Conservation (phyloP, 1,140 invertebrate genomes). For the Brachionus rubens region DNA sequence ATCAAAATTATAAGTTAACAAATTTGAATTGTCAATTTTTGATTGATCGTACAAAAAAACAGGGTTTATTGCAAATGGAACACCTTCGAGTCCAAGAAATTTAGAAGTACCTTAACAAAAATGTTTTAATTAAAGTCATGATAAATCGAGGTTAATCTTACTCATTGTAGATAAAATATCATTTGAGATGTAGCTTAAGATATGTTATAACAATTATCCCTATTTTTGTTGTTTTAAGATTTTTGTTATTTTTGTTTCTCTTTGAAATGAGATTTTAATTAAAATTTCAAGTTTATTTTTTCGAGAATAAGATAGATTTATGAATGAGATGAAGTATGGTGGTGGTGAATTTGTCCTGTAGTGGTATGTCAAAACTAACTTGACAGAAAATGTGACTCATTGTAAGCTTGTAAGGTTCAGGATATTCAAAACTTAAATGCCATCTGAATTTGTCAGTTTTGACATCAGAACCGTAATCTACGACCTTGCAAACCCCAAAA, state of each 20-base stretch:
- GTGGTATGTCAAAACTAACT: no score
- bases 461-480: no score
- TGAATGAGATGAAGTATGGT: no score
- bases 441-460: no score
- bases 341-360: no score
- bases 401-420: no score
- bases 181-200: not conserved
- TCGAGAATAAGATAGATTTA: no score
- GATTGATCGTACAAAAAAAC: not conserved
- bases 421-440: no score
- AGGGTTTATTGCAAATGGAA: constrained; percentile 21
- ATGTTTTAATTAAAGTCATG: not conserved
- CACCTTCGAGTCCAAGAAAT: not conserved
- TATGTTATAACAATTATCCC: not conserved
- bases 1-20: not conserved
- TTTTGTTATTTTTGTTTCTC: no score
- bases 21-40: not conserved
- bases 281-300: constrained; percentile 4
- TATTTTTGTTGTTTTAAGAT: no score
- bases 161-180: constrained; percentile 2
- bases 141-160: not conserved
- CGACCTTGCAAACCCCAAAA: no score
- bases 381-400: no score
- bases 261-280: not conserved
- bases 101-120: not conserved